These are phyloP conservation scores for Diarsia brunnea DNA, from an alignment of 2,888 invertebrate genomes.

Conservation along the genomic window DNA sequence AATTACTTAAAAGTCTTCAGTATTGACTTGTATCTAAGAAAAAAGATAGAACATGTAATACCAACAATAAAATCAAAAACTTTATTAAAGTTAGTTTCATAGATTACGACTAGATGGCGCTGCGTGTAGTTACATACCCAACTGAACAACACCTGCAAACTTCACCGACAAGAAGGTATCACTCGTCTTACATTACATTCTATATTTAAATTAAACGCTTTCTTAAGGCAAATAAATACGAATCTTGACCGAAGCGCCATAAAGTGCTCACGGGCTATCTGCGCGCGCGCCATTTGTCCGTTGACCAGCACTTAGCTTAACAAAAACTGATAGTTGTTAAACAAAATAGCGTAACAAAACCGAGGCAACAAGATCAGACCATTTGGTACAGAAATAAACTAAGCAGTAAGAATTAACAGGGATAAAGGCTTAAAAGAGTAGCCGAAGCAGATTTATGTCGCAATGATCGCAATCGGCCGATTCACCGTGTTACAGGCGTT, in stretches of 20 bases:
- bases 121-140: constrained; percentile 23
- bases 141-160: constrained; percentile 29
- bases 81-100: constrained; percentile 6
- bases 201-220: constrained; percentile 68
- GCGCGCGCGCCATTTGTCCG: constrained; percentile 87
- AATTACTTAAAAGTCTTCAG: not conserved
- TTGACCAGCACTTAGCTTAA: constrained; percentile 89
- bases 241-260: constrained; percentile 65
- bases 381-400: constrained; percentile 89
- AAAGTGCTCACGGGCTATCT: constrained; percentile 78
- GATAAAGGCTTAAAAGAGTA: constrained; percentile 90
- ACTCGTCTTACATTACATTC: constrained; percentile 58
- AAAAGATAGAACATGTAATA: not conserved
- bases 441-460: constrained; percentile 90
- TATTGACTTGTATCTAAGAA: not conserved
- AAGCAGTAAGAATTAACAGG: constrained; percentile 91
- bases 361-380: constrained; percentile 86
- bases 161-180: constrained; percentile 39
- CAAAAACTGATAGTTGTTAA: constrained; percentile 90
- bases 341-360: constrained; percentile 88
- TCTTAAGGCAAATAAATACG: constrained; percentile 66
- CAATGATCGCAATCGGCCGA: constrained; percentile 88
- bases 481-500: constrained; percentile 84
- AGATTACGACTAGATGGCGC: constrained; percentile 63
- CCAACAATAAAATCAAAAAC: not conserved